phyloP scores from a whole-genome alignment of 2,113 vertebrate genomes.

The Crotalus viridis region DNA sequence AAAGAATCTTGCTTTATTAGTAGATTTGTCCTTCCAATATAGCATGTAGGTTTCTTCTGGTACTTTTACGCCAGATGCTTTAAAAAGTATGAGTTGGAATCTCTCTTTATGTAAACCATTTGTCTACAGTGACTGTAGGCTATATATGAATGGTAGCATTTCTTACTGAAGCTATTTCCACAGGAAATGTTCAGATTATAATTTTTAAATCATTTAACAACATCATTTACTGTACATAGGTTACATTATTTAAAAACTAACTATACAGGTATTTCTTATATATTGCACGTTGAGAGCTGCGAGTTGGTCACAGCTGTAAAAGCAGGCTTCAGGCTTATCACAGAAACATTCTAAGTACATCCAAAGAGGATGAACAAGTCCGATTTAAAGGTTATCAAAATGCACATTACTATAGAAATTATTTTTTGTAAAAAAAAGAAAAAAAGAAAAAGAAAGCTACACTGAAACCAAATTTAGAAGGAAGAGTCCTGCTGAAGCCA shows the following conservation, averaged over 20 bases:
- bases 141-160: slow-evolving; percentile 61
- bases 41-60: slow-evolving; percentile 59
- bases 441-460: slow-evolving; percentile 40
- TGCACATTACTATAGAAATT: slow-evolving; percentile 61
- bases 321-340: slow-evolving; percentile 59
- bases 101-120: slow-evolving; percentile 53
- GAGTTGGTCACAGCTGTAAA: slow-evolving; percentile 40
- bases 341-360: slow-evolving; percentile 56
- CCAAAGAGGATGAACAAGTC: slow-evolving; percentile 54
- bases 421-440: slow-evolving; percentile 53
- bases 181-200: slow-evolving; percentile 86
- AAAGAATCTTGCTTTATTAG: slow-evolving; percentile 65
- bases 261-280: slow-evolving; percentile 70
- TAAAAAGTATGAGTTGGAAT: slow-evolving; percentile 42
- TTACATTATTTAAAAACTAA: slow-evolving; percentile 73
- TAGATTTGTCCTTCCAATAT: slow-evolving; percentile 62
- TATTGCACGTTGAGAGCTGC: slow-evolving; percentile 76
- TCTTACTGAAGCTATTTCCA: slow-evolving; percentile 87
- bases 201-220: slow-evolving; percentile 72
- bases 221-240: slow-evolving; percentile 57
- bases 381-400: slow-evolving; percentile 66
- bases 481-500: slow-evolving; percentile 49
- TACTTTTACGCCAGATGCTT: slow-evolving; percentile 55
- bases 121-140: slow-evolving; percentile 62
- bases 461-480: slow-evolving; percentile 53